Conservation (phyloP, 2,113 vertebrate species). For the Procavia capensis region DNA sequence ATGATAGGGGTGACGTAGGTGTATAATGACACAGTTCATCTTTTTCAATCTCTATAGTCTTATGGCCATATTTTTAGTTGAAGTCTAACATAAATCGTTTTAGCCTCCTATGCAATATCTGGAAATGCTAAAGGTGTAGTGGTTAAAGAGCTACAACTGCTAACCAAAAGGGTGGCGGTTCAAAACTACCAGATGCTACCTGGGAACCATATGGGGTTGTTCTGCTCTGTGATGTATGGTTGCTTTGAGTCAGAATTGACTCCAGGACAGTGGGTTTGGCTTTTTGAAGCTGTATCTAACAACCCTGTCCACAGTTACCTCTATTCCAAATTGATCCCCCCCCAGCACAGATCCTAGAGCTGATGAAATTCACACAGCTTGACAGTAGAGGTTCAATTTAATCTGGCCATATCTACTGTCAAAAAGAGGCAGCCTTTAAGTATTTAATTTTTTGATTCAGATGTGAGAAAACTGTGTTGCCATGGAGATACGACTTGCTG, state of each 20-base stretch:
- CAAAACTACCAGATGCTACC: too few species aligned
- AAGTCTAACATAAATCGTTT: not conserved
- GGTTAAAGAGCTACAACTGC: too few species aligned
- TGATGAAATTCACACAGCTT: not conserved
- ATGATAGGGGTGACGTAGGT: not conserved
- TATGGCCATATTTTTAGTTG: not conserved
- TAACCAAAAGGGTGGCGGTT: too few species aligned
- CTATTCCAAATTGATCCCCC: not conserved
- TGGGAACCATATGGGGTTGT: too few species aligned
- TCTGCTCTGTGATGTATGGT: too few species aligned
- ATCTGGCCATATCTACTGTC: not conserved
- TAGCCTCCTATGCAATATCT: too few species aligned
- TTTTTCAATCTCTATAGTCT: not conserved
- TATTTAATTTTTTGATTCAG: conserved; percentile 55
- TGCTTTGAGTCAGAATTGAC: too few species aligned
- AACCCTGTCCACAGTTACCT: not conserved
- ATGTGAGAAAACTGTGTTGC: conserved; percentile 30
- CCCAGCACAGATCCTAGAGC: not conserved
- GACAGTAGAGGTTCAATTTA: not conserved
- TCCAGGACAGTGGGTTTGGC: too few species aligned
- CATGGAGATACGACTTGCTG: not conserved
- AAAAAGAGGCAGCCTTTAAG: conserved; percentile 38
- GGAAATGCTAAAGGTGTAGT: too few species aligned
- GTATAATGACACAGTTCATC: not conserved
- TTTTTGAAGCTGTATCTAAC: not conserved